These are phyloP conservation scores for Crocallis elinguaria DNA, from an alignment of 2,888 invertebrate genomes.

Conservation along the genomic window DNA sequence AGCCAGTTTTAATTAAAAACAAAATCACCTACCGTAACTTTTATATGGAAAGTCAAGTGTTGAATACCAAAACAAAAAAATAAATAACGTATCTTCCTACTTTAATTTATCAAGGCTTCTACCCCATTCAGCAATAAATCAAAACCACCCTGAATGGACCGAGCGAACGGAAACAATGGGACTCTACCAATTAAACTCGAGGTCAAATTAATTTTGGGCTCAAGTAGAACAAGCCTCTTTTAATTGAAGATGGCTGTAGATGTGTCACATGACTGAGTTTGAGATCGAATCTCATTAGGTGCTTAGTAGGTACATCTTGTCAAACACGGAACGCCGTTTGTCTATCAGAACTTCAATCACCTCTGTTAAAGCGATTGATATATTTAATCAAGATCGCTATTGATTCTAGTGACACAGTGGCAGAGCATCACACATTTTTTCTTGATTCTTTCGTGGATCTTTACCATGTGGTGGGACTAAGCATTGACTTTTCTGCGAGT, in stretches of 20 bases:
- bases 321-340: too few species aligned
- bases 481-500: too few species aligned
- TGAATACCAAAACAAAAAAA: neutral
- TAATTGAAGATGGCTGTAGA: constrained; percentile 5
- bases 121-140: constrained; percentile 9
- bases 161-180: constrained; percentile 17
- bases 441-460: too few species aligned
- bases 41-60: neutral
- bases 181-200: constrained; percentile 1
- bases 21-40: too few species aligned
- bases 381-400: too few species aligned
- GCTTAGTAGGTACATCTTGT: neutral
- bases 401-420: too few species aligned
- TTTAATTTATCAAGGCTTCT: neutral
- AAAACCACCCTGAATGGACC: neutral
- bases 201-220: constrained; percentile 22
- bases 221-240: constrained; percentile 2
- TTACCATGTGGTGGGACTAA: too few species aligned
- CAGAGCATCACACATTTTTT: too few species aligned
- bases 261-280: neutral
- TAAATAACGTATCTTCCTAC: neutral
- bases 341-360: too few species aligned
- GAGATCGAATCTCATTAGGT: neutral
- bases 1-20: too few species aligned
- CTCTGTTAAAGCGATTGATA: too few species aligned